phyloP scores from a whole-genome alignment of 2,888 invertebrate species.

The Drosophila emarginata region DNA sequence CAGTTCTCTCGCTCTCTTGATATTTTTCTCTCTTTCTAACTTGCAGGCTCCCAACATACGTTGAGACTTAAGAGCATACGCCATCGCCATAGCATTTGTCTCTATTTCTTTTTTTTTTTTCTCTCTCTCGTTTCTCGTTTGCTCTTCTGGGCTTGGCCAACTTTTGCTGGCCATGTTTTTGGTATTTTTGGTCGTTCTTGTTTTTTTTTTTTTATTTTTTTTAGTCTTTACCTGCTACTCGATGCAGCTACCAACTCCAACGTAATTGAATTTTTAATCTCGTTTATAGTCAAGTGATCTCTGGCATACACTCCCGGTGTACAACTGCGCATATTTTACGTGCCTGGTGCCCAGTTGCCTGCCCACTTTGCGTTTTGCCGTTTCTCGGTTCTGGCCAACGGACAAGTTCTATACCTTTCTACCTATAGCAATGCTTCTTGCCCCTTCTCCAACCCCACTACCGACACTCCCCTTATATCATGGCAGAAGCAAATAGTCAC shows the following conservation, averaged over 20 bases:
- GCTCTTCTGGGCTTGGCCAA: slow-evolving; percentile 31
- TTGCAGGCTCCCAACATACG: slow-evolving; percentile 23
- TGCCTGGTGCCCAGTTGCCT: slow-evolving; percentile 57
- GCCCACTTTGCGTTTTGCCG: slow-evolving; percentile 41
- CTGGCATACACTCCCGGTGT: slow-evolving; percentile 74
- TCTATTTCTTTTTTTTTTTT: slow-evolving; percentile 17
- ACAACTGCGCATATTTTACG: slow-evolving; percentile 78
- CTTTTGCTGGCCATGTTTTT: slow-evolving; percentile 40
- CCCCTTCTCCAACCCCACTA: background rate
- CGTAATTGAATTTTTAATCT: slow-evolving; percentile 83
- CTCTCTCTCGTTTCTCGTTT: too few species aligned
- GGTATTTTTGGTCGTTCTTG: slow-evolving; percentile 21
- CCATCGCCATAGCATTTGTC: slow-evolving; percentile 26
- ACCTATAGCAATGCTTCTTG: background rate
- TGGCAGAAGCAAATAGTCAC: slow-evolving; percentile 44
- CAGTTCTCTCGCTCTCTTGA: background rate
- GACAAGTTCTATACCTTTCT: slow-evolving; percentile 38
- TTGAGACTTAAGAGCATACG: slow-evolving; percentile 24
- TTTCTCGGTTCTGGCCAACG: slow-evolving; percentile 31
- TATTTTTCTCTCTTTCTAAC: slow-evolving; percentile 11
- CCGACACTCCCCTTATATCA: background rate
- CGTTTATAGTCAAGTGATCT: slow-evolving; percentile 82
- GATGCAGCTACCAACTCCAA: slow-evolving; percentile 77
- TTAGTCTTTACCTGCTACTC: slow-evolving; percentile 54
- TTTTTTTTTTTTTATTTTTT: slow-evolving; percentile 32